Evolutionary conservation across 30 jellyfish, hydroid and myxozoan genomes (phyloP).

Genomic region (Turritopsis rubra): DNA sequence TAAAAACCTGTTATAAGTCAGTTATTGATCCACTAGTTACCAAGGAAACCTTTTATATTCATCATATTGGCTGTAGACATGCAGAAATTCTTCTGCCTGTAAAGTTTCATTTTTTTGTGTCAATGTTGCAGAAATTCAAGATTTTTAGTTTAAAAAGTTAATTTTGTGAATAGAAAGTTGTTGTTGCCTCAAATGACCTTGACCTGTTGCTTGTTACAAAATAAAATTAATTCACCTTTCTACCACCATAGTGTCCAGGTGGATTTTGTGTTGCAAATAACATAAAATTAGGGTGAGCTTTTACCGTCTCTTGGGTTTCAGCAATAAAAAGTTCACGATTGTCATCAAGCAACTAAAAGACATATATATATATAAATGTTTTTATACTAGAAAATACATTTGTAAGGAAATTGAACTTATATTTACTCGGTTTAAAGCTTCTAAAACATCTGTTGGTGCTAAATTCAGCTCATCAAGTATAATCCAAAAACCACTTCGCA

Average conservation of each 20-base stretch:
- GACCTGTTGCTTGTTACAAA: neutral
- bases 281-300: conserved; percentile 88
- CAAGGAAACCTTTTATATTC: too few species aligned
- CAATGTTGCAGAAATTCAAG: neutral
- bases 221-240: conserved; percentile 48
- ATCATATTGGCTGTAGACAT: too few species aligned
- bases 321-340: conserved; percentile 91
- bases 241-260: conserved; percentile 93
- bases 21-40: too few species aligned
- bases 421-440: conserved; percentile 86
- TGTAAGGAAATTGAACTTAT: neutral
- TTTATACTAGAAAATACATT: neutral
- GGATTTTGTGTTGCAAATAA: conserved; percentile 99
- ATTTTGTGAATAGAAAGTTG: too few species aligned
- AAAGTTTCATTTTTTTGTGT: neutral
- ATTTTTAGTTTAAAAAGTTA: too few species aligned
- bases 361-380: neutral
- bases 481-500: conserved; percentile 96
- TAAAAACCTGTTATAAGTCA: too few species aligned
- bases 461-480: conserved; percentile 93
- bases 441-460: conserved; percentile 99
- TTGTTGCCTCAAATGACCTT: too few species aligned
- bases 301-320: conserved; percentile 92
- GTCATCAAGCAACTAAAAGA: conserved; percentile 83
- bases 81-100: too few species aligned